Conservation (phyloP, 2,113 vertebrate genomes). For the Macroglossus sobrinus region DNA sequence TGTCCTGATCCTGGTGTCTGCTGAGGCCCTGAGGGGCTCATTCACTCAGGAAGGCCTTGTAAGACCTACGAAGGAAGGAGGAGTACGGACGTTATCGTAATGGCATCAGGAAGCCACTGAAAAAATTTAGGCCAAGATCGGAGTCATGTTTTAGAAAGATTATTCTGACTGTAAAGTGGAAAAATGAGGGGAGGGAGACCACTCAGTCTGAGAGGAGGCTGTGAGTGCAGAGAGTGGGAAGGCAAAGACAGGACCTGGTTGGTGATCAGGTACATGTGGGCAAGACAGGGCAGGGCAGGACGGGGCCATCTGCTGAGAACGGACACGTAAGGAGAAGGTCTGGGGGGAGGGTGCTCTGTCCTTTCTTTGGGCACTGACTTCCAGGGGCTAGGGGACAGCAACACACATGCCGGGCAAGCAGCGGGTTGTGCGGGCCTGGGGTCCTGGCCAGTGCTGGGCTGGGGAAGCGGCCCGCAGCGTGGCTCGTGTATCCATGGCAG, state of each 20-base stretch:
- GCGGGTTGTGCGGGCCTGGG: no score
- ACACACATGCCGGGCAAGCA: not conserved
- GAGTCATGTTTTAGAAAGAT: constrained; percentile 9
- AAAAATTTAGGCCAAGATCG: not conserved
- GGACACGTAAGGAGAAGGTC: not conserved
- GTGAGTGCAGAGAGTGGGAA: not conserved
- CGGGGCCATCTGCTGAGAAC: not conserved
- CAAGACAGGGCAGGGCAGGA: not conserved
- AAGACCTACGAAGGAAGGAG: not conserved
- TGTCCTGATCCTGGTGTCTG: not conserved
- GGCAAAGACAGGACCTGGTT: not conserved
- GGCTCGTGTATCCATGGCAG: not conserved
- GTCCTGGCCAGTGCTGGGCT: no score
- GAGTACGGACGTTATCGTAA: not conserved
- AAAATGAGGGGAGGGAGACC: not conserved
- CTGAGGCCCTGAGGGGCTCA: not conserved
- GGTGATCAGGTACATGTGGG: not conserved
- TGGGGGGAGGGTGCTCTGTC: not conserved
- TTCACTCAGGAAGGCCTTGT: not conserved
- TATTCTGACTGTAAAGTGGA: not conserved
- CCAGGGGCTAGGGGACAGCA: not conserved
- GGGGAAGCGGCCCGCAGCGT: not conserved
- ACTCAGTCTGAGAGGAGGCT: not conserved
- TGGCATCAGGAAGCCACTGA: not conserved
- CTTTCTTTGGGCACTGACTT: not conserved